These are phyloP conservation scores for Pandemis corylana DNA, from an alignment of 2,888 invertebrate genomes.

Conservation along the genomic window DNA sequence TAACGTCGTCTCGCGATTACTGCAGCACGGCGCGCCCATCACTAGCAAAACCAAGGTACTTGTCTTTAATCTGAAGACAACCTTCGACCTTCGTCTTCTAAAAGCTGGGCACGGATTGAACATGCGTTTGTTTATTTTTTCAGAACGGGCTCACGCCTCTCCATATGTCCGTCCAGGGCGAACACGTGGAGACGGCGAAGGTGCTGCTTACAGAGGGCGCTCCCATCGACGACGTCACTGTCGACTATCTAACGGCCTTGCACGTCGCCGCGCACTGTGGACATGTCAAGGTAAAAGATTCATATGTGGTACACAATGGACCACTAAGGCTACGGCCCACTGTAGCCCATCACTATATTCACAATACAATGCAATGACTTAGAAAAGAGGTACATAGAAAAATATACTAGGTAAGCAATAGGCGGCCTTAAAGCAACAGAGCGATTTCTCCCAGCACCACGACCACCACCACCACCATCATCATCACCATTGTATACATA, in stretches of 20 bases:
- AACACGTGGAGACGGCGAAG: constrained; percentile 98
- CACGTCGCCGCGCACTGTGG: constrained; percentile 98
- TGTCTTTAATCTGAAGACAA: no score
- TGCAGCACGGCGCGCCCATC: constrained; percentile 96
- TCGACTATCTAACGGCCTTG: constrained; percentile 98
- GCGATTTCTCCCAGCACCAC: no score
- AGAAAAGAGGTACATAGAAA: no score
- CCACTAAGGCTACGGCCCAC: no score
- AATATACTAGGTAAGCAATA: no score
- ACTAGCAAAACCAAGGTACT: constrained; percentile 96
- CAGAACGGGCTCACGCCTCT: constrained; percentile 97
- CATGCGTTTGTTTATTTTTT: constrained; percentile 45
- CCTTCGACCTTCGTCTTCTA: neutral
- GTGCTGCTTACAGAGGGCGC: constrained; percentile 96
- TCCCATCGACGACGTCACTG: constrained; percentile 99
- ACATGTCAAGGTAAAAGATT: constrained; percentile 87
- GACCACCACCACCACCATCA: no score
- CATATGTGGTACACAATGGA: no score
- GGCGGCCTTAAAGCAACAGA: no score
- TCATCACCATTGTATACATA: no score
- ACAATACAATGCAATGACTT: no score
- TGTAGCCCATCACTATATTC: no score
- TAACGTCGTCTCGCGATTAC: constrained; percentile 94
- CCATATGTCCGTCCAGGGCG: constrained; percentile 99
- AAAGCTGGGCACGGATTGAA: neutral